These are phyloP conservation scores for Myiagra hebetior DNA, from an alignment of 2,113 vertebrate genomes.

Conservation along the genomic window DNA sequence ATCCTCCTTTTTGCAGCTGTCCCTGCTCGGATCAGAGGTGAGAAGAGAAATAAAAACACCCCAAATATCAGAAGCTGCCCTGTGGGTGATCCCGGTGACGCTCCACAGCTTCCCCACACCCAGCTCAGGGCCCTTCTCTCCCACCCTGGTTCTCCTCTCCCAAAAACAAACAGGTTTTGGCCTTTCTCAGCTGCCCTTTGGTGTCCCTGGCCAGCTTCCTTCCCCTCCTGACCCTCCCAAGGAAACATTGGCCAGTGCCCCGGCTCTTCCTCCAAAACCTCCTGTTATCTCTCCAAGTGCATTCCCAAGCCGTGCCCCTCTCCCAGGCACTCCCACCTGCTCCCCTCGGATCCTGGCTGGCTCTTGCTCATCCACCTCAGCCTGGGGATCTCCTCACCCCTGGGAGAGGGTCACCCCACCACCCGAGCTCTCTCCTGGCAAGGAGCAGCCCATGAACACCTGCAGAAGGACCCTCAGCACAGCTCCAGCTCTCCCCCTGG, in stretches of 20 bases:
- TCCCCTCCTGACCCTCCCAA: not conserved
- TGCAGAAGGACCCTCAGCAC: fast-evolving
- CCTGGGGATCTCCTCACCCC: not conserved
- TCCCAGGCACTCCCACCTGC: not conserved
- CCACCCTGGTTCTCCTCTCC: not conserved
- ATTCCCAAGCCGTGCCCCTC: fast-evolving
- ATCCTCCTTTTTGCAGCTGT: not conserved
- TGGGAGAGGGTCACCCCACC: not conserved
- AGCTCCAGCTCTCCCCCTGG: not conserved
- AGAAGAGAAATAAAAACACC: not conserved
- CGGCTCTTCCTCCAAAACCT: not conserved
- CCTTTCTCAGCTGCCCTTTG: not conserved
- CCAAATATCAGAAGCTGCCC: not conserved
- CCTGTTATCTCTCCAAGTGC: not conserved
- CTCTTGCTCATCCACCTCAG: fast-evolving
- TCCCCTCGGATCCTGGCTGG: fast-evolving
- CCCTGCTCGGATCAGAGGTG: not conserved
- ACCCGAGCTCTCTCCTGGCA: fast-evolving
- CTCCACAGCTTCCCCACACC: not conserved
- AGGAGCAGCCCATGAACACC: not conserved
- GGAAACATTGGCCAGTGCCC: not conserved
- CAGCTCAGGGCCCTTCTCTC: not conserved
- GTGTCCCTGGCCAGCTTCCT: not conserved
- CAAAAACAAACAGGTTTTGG: not conserved
- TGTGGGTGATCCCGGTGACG: fast-evolving